Conservation (phyloP, 2,113 vertebrate genomes). For the Chiloscyllium plagiosum region DNA sequence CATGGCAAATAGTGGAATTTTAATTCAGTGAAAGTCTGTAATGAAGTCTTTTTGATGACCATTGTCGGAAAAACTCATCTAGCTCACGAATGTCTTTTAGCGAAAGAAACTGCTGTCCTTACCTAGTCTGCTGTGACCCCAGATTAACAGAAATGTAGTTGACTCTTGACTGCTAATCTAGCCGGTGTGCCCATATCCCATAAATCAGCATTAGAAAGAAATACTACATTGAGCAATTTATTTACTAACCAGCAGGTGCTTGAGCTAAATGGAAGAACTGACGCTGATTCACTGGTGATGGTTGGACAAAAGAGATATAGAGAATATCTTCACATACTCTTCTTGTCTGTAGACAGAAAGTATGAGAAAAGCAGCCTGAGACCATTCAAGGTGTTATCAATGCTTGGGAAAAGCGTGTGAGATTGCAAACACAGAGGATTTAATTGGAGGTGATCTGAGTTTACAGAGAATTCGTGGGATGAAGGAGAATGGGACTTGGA, state of each 20-base stretch:
- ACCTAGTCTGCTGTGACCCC: too few relatives aligned
- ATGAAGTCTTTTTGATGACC: too few relatives aligned
- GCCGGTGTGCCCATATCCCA: too few relatives aligned
- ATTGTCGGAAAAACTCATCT: too few relatives aligned
- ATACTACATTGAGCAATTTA: background rate
- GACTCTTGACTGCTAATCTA: too few relatives aligned
- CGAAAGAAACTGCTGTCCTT: too few relatives aligned
- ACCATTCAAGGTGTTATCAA: background rate
- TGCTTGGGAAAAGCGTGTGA: background rate
- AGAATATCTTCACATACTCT: background rate
- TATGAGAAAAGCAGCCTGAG: background rate
- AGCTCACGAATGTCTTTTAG: too few relatives aligned
- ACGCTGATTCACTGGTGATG: background rate
- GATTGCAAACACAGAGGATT: background rate
- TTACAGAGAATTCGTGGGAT: background rate
- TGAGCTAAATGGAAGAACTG: background rate
- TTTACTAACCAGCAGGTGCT: background rate
- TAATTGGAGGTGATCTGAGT: background rate
- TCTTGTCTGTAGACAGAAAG: background rate
- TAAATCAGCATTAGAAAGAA: too few relatives aligned
- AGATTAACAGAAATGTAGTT: too few relatives aligned
- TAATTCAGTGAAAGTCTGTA: too few relatives aligned
- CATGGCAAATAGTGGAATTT: too few relatives aligned
- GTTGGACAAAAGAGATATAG: background rate
- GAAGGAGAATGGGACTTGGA: background rate